Percentiles rank a stretch among this genome's conserved stretches.
Conservation (phyloP, 2,113 vertebrate species). For the Petrocephalus zakoni region DNA sequence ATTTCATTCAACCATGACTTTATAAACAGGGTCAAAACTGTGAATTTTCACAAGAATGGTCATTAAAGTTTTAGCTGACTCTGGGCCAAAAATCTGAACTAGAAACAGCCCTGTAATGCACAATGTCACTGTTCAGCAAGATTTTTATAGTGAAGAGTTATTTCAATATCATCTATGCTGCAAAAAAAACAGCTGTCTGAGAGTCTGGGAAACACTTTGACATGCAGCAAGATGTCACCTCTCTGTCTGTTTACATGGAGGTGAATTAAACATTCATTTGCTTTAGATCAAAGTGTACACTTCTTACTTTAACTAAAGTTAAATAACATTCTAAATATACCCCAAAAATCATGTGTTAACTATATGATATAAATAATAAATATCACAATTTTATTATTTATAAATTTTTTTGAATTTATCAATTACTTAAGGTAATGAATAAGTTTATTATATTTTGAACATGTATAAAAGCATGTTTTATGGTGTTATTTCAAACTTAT, state of each 20-base stretch:
- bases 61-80: background rate
- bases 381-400: background rate
- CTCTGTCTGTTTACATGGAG: background rate
- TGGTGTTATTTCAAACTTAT: background rate
- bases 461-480: background rate
- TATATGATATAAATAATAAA: background rate
- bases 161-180: too few relatives aligned
- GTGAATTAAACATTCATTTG: background rate
- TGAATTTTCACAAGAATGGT: background rate
- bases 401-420: background rate
- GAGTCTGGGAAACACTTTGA: background rate
- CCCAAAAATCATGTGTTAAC: too few relatives aligned
- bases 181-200: background rate
- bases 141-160: background rate
- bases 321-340: too few relatives aligned
- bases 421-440: background rate
- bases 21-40: background rate
- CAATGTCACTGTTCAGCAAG: background rate
- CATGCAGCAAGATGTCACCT: background rate
- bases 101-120: background rate
- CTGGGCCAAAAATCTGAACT: background rate
- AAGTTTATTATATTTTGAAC: background rate
- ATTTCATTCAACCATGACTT: background rate
- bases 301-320: too few relatives aligned
- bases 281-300: too few relatives aligned